A percentile compares a stretch with the other conserved stretches of the same genome.
phyloP scores from a whole-genome alignment of 2,113 vertebrate genomes.

The Callocephalon fimbriatum region DNA sequence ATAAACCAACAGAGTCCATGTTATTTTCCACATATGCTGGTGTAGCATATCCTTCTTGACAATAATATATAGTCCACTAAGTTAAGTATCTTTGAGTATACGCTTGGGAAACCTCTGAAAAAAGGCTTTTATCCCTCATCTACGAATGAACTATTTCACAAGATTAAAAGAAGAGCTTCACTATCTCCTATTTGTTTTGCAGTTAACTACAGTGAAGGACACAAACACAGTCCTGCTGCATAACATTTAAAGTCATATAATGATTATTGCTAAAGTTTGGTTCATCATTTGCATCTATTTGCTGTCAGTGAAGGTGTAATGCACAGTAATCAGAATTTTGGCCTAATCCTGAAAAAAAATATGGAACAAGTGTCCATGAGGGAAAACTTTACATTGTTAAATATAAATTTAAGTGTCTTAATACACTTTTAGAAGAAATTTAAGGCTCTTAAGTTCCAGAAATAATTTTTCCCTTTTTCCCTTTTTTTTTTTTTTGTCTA shows the following conservation, averaged over 20 bases:
- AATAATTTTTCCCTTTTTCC: not conserved
- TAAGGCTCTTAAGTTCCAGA: not conserved
- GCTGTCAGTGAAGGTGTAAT: not conserved
- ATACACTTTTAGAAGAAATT: not conserved
- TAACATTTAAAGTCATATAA: not conserved
- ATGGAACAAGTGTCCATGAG: not conserved
- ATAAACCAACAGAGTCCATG: rapidly evolving
- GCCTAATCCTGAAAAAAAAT: not conserved
- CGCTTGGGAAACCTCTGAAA: not conserved
- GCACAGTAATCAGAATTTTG: not conserved
- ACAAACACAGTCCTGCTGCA: not conserved
- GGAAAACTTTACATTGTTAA: not conserved
- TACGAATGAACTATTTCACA: not conserved
- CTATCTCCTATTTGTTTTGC: not conserved
- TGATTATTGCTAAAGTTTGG: not conserved
- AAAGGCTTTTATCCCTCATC: not conserved
- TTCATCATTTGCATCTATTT: not conserved
- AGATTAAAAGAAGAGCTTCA: not conserved
- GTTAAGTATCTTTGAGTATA: not conserved
- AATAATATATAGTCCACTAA: not conserved
- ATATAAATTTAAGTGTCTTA: not conserved
- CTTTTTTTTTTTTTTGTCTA: not conserved
- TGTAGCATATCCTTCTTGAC: not conserved
- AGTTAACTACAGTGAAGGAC: not conserved
- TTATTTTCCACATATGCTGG: rapidly evolving